Evolutionary conservation across 2,888 invertebrate species (phyloP).

Genomic region (Coecobrya sp.): DNA sequence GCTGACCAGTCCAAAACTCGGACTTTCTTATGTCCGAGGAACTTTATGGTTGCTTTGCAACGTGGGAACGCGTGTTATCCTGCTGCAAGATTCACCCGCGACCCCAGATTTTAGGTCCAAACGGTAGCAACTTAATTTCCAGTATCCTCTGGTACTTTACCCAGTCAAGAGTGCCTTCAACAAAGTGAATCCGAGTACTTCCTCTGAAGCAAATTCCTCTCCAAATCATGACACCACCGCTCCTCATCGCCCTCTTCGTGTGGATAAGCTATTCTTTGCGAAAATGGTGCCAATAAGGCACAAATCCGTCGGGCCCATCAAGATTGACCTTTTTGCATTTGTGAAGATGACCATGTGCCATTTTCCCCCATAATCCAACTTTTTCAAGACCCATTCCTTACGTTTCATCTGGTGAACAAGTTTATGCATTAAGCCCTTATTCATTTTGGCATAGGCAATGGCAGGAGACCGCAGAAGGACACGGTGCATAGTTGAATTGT

Average conservation of each 20-base stretch:
- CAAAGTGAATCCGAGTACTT: neutral
- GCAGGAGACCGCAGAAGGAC: too few species aligned
- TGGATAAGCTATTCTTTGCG: slow-evolving; percentile 3
- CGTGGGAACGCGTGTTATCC: slow-evolving; percentile 63
- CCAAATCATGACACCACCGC: slow-evolving; percentile 59
- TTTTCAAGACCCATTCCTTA: too few species aligned
- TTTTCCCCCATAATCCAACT: too few species aligned
- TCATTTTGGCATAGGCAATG: too few species aligned
- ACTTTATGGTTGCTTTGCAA: slow-evolving; percentile 22
- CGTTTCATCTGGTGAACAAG: too few species aligned
- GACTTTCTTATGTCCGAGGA: slow-evolving; percentile 15
- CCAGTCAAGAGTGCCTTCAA: neutral
- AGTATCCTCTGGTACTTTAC: neutral
- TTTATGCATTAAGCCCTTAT: too few species aligned
- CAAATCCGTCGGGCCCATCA: too few species aligned
- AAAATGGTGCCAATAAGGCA: too few species aligned
- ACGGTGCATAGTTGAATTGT: too few species aligned
- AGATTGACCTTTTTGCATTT: too few species aligned
- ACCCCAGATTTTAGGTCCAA: slow-evolving; percentile 42
- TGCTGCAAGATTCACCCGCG: slow-evolving; percentile 61
- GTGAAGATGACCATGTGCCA: too few species aligned
- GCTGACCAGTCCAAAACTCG: slow-evolving; percentile 51
- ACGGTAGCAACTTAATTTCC: neutral
- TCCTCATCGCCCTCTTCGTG: neutral
- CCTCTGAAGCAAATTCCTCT: slow-evolving; percentile 44